These are phyloP conservation scores for Piaya cayana DNA, from an alignment of 2,113 vertebrate species.

Conservation along the genomic window DNA sequence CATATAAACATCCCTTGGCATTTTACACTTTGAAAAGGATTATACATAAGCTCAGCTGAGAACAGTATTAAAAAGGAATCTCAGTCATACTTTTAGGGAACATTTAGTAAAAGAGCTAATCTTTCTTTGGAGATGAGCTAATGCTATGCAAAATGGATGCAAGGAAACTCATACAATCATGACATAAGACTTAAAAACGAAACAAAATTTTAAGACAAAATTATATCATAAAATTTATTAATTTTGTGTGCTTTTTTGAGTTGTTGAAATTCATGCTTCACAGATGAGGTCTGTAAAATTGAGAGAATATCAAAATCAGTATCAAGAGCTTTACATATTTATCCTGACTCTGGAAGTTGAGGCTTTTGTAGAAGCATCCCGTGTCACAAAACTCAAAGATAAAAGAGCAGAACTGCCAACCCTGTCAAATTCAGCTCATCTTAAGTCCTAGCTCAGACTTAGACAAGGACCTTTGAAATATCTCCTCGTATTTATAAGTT, in stretches of 20 bases:
- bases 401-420: neutral
- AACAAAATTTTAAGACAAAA: neutral
- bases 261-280: neutral
- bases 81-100: constrained; percentile 44
- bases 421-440: neutral
- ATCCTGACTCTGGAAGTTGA: neutral
- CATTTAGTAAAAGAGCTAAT: constrained; percentile 30
- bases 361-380: neutral
- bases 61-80: constrained; percentile 59
- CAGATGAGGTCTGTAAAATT: neutral
- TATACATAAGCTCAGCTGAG: constrained; percentile 51
- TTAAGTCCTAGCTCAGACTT: neutral
- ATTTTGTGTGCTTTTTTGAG: neutral
- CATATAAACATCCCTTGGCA: constrained; percentile 59
- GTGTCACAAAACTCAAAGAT: neutral
- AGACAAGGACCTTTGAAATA: neutral
- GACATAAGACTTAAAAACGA: neutral
- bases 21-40: constrained; percentile 65
- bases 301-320: neutral
- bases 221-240: neutral
- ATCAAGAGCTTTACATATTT: neutral
- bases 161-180: neutral
- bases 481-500: neutral
- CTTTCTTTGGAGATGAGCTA: constrained; percentile 31
- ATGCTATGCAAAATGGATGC: constrained; percentile 5